Evolutionary conservation across 2,797 vertebrate species (phyloP).

Genomic region (Pampus argenteus): DNA sequence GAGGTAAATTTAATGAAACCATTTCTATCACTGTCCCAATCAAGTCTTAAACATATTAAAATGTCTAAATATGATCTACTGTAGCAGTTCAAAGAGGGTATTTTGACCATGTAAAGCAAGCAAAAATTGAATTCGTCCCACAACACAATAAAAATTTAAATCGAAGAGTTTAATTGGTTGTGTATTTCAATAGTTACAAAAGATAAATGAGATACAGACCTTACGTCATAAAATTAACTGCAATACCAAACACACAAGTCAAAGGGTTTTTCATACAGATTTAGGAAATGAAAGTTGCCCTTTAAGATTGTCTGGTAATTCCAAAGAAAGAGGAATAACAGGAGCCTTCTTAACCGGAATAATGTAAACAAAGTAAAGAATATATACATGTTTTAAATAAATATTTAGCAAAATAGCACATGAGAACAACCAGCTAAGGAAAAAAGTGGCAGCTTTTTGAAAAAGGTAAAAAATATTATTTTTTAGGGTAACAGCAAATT

Average conservation of each 20-base stretch:
- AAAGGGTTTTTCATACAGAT: conserved; percentile 27
- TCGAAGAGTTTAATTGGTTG: background rate
- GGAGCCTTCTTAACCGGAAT: background rate
- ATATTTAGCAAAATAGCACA: conserved; percentile 1
- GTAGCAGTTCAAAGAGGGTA: background rate
- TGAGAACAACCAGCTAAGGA: conserved; percentile 33
- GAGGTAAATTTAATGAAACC: background rate
- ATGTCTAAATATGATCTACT: background rate
- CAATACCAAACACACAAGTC: background rate
- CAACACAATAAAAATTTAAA: background rate
- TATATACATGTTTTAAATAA: conserved; percentile 23
- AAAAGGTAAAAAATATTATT: conserved; percentile 1
- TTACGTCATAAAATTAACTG: too few species aligned
- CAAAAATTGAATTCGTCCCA: background rate
- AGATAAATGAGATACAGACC: background rate
- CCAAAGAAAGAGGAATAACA: background rate
- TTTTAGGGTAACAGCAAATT: background rate
- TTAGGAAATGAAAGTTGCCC: conserved; percentile 53
- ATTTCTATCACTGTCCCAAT: background rate
- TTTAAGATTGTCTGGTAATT: conserved; percentile 21
- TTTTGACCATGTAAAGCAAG: background rate
- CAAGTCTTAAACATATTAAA: background rate
- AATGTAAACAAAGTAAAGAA: conserved; percentile 9
- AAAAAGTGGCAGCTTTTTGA: background rate
- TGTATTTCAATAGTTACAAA: background rate